phyloP scores from a whole-genome alignment of 1,140 invertebrate species.

The Leguminivora glycinivorella region DNA sequence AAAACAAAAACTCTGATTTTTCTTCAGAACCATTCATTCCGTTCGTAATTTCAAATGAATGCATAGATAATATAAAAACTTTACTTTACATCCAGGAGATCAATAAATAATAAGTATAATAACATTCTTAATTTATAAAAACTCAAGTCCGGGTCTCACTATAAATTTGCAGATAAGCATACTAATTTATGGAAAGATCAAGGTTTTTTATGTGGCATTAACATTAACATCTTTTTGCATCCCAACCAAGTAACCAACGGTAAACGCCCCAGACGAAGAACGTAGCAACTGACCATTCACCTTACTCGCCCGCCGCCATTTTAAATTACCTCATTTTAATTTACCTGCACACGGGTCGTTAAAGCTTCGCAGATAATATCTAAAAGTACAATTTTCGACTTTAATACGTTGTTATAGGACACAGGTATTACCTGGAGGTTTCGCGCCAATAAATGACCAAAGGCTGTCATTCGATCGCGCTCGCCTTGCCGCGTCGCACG shows the following conservation, averaged over 20 bases:
- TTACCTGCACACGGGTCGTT: constrained; percentile 29
- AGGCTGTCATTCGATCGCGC: constrained; percentile 65
- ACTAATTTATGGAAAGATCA: no score
- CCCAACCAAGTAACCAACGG: not conserved
- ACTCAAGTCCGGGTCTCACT: no score
- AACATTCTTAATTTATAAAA: no score
- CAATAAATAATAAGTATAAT: no score
- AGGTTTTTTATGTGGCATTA: not conserved
- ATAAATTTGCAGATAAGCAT: no score
- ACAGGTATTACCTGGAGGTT: constrained; percentile 34
- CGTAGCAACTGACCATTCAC: not conserved
- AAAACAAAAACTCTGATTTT: no score
- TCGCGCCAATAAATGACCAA: constrained; percentile 63
- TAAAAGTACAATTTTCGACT: not conserved
- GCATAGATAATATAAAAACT: no score
- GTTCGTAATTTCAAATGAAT: no score
- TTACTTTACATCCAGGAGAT: no score
- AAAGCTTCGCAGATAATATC: constrained; percentile 1
- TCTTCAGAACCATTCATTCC: no score
- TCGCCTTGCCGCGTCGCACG: constrained; percentile 50
- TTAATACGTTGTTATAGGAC: not conserved
- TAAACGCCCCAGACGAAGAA: not conserved
- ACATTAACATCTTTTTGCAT: constrained; percentile 5
- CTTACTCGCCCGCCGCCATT: not conserved
- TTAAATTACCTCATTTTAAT: constrained; percentile 35